These are phyloP conservation scores for Mesitornis unicolor DNA, from an alignment of 2,113 vertebrate genomes.

Conservation along the genomic window DNA sequence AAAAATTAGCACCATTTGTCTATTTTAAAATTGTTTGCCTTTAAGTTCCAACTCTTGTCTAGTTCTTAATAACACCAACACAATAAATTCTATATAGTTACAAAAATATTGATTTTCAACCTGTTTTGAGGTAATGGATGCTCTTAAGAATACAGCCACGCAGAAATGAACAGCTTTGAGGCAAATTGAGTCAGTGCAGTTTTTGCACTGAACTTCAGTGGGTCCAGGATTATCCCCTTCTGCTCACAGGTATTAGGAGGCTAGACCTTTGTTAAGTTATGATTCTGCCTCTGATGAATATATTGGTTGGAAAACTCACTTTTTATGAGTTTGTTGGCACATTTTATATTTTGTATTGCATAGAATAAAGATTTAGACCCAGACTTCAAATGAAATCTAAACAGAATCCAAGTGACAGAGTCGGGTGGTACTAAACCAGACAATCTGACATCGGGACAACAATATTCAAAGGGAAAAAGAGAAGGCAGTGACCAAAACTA, in stretches of 20 bases:
- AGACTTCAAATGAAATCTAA: neutral
- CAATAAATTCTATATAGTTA: conserved; percentile 2
- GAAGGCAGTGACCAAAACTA: neutral
- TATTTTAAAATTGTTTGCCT: conserved; percentile 5
- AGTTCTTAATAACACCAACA: neutral
- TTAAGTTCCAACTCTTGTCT: neutral
- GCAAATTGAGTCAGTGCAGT: neutral
- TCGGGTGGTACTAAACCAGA: neutral
- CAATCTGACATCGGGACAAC: neutral
- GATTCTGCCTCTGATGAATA: neutral
- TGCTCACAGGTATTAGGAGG: neutral
- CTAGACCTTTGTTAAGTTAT: neutral
- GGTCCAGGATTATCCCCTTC: neutral
- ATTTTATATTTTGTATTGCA: neutral
- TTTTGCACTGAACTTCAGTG: neutral
- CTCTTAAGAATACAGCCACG: neutral
- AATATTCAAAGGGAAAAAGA: neutral
- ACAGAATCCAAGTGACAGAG: neutral
- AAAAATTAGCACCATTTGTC: conserved; percentile 12
- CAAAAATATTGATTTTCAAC: conserved; percentile 35
- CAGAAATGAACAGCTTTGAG: neutral
- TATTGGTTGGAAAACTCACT: neutral
- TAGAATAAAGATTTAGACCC: neutral
- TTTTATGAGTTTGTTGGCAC: neutral
- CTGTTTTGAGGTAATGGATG: conserved; percentile 1